phyloP scores from a whole-genome alignment of 2,888 invertebrate genomes.

The Caenorhabditis imperialis region DNA sequence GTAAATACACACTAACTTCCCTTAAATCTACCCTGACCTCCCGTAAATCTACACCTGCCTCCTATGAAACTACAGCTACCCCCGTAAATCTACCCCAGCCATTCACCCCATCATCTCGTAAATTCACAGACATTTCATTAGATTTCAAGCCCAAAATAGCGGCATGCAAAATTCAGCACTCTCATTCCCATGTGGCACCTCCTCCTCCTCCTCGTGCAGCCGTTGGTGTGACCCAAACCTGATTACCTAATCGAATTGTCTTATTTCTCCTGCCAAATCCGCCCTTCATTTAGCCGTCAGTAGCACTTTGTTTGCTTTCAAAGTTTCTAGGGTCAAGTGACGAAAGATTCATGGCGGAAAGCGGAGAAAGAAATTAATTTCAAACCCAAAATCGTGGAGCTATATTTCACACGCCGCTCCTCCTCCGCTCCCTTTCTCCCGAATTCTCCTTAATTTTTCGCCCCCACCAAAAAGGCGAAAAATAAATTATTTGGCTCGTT shows the following conservation, averaged over 20 bases:
- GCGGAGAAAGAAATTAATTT: conserved; percentile 31
- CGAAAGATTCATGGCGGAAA: too few species aligned
- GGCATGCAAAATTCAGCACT: not conserved
- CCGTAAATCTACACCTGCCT: too few species aligned
- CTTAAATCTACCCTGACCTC: too few species aligned
- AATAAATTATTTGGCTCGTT: conserved; percentile 27
- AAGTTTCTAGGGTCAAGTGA: too few species aligned
- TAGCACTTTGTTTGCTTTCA: not conserved
- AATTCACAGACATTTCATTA: too few species aligned
- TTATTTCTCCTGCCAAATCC: conserved; percentile 9
- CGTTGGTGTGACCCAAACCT: conserved; percentile 24
- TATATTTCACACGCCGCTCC: conserved; percentile 30
- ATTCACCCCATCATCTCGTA: too few species aligned
- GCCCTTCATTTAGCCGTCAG: too few species aligned
- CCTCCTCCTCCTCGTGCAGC: not conserved
- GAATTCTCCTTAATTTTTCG: conserved; percentile 6
- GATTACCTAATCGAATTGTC: conserved; percentile 23
- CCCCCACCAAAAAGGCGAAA: too few species aligned
- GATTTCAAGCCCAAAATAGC: too few species aligned
- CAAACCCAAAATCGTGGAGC: conserved; percentile 22
- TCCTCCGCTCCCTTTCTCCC: conserved; percentile 12
- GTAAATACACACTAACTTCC: too few species aligned
- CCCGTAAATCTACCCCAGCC: too few species aligned
- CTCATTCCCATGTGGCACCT: not conserved
- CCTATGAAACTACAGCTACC: too few species aligned